Evolutionary conservation across 2,113 vertebrate species (phyloP).

Genomic region (Menidia beryllina): DNA sequence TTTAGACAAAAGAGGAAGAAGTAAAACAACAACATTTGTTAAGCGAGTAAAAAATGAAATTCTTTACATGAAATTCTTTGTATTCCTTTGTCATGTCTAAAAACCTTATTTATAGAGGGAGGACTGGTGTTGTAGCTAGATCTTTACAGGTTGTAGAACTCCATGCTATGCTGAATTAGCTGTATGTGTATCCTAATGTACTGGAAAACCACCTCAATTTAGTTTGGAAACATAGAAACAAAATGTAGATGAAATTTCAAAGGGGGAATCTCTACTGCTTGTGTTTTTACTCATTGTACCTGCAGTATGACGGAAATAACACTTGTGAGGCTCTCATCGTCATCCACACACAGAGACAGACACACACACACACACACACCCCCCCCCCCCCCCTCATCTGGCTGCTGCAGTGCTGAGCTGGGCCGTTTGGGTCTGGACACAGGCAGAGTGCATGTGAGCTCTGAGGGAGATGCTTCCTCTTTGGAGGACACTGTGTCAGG

Average conservation of each 20-base stretch:
- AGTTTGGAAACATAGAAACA: background rate
- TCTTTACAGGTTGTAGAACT: too few species aligned
- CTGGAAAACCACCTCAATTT: background rate
- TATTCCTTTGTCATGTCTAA: background rate
- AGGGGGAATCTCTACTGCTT: background rate
- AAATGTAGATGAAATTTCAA: background rate
- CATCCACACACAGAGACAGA: slow-evolving; percentile 7
- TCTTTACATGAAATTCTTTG: background rate
- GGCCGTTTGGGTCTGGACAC: slow-evolving; percentile 31
- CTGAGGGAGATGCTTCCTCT: slow-evolving; percentile 34
- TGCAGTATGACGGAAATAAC: slow-evolving; percentile 10
- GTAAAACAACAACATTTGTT: background rate
- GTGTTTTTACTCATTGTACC: background rate
- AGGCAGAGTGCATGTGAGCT: slow-evolving; percentile 21
- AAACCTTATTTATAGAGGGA: background rate
- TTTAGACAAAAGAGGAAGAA: background rate
- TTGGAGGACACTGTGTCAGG: slow-evolving; percentile 50
- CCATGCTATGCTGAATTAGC: too few species aligned
- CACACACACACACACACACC: too few species aligned
- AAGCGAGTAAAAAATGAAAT: background rate
- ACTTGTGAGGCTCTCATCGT: slow-evolving; percentile 18
- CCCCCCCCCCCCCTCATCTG: slow-evolving; percentile 22
- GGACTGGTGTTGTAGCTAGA: too few species aligned
- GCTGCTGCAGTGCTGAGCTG: slow-evolving; percentile 16
- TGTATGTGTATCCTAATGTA: background rate